These are phyloP conservation scores for Etheostoma nigrum DNA, from an alignment of 2,797 vertebrate species.

Conservation along the genomic window DNA sequence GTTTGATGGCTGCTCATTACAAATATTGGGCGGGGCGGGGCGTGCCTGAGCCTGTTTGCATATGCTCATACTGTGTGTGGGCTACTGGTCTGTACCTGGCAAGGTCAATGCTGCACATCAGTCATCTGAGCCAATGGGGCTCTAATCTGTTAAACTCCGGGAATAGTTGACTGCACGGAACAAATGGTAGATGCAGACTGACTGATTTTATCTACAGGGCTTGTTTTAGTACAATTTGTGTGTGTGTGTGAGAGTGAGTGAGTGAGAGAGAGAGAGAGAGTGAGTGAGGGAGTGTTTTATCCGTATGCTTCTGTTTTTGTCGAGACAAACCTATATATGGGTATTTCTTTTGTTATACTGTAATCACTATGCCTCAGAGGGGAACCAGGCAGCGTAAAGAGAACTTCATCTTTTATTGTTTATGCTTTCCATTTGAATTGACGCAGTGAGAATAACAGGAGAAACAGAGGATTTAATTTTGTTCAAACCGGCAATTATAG, in stretches of 20 bases:
- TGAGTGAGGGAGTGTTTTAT: constrained; percentile 4
- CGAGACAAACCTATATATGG: constrained; percentile 29
- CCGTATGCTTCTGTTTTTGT: constrained; percentile 9
- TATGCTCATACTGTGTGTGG: constrained; percentile 4
- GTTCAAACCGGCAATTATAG: constrained; percentile 20
- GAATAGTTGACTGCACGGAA: constrained; percentile 23
- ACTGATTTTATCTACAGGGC: constrained; percentile 37
- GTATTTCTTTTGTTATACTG: constrained; percentile 19
- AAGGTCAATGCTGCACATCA: constrained; percentile 64
- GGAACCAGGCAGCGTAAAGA: constrained; percentile 23
- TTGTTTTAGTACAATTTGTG: constrained; percentile 29
- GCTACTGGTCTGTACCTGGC: constrained; percentile 25
- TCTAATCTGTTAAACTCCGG: constrained; percentile 60
- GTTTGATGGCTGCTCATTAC: neutral
- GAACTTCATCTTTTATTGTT: constrained; percentile 35
- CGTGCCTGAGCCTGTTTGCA: neutral
- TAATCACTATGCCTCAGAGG: constrained; percentile 15
- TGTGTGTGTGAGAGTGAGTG: constrained; percentile 5
- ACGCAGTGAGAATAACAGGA: constrained; percentile 17
- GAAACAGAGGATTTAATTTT: constrained; percentile 42
- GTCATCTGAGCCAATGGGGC: constrained; percentile 41
- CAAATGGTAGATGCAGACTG: constrained; percentile 43
- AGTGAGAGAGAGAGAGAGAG: constrained; percentile 2
- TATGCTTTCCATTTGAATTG: constrained; percentile 37
- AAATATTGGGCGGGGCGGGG: neutral